Base-by-base conservation (phyloP, 92 coral and sea anemone species). In the Chrysogorgia sp. region DNA sequence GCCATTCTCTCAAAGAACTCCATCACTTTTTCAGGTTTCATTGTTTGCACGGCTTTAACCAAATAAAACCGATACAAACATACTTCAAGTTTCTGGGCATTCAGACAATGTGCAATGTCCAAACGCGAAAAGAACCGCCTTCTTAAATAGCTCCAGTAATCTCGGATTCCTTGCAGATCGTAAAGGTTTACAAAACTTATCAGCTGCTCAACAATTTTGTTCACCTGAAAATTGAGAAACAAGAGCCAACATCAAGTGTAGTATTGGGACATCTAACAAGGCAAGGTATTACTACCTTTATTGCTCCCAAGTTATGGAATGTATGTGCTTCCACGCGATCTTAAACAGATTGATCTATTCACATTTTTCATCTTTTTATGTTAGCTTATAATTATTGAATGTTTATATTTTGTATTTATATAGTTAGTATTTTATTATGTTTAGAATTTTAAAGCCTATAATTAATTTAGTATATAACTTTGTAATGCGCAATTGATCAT, bases 1-100 rank as follows among this genome's bases (percentile, higher is more conserved):
- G 96, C 87, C 81, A 80, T 91, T 65, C 89, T 94, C 82, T 94
- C 98, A 85, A 94, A 94, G 81, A 94, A 94, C 59, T 94, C 98
- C 12, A 80, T 88, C 23, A 91, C 98, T 84, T 87, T 91, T 30
- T 94, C 98, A 69, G 66, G 88, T 69, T 88, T 89, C 34, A 94
- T 89, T 77, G 90, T 94, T 74, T 94, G 98, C n/a, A 94, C 60
- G 3, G 98, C 98, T 67, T 91, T 91, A 34, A 94, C 94, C 24
- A 94, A 82, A 66, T 94, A 94, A 20, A 89, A 88, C 47, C 98
- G 75, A 70, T 91, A 72, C 66, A 94, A 85, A 65, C 98, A 94
- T 56, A 90, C 91, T 76, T 94, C 98, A 56, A 94, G 85, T 58
- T 94, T 94, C 76, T 90, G 85, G 24, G 92, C 98, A 85, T 91